Base-by-base conservation (phyloP, 2,113 vertebrate genomes). In the Trogon surrucura region DNA sequence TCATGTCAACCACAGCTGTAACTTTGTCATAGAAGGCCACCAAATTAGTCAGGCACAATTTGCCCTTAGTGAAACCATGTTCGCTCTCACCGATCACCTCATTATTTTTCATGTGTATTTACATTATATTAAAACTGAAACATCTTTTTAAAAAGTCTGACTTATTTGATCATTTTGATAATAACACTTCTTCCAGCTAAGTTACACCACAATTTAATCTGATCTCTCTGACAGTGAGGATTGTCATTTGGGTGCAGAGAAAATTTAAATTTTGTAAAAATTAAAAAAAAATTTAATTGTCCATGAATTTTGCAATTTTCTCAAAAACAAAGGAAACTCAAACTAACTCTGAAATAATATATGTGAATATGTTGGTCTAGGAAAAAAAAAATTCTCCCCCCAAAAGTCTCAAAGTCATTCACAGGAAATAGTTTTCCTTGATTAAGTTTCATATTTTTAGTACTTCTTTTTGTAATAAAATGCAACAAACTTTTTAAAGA, bases 381-480 rank as follows among this genome's bases (percentile, higher is more conserved):
- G 11, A 2, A 48, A 48, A 67, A 65, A 56, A 38, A 56, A 34
- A 18, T 50, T 36, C 2, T 13, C 3, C 45, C 8, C 4, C 1
- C 3, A n/a, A 34, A 54, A 22, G 1, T 2, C 1, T n/a, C 5
- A 13, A 71, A 32, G 1, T 11, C 2, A 18, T n/a, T 79, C 21
- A 13, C 13, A 53, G 4, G 12, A 80, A 70, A 73, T 29, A 21
- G 3, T 30, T 66, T 78, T 70, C 3, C 3, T 84, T 66, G 22
- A 51, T 50, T 87, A 13, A 58, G 3, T 65, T 73, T 5, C 32
- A 53, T 16, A 44, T 4, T 64, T 75, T 67, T 18, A 50, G 19
- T 64, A 11, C 13, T 72, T 79, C 13, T 78, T 79, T 85, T 60
- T 34, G 14, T 80, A 32, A 74, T 26, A 71, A 87, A 79, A 79